These are phyloP conservation scores for Yponomeuta cagnagella DNA, from an alignment of 2,888 invertebrate species.

Conservation along the genomic window DNA sequence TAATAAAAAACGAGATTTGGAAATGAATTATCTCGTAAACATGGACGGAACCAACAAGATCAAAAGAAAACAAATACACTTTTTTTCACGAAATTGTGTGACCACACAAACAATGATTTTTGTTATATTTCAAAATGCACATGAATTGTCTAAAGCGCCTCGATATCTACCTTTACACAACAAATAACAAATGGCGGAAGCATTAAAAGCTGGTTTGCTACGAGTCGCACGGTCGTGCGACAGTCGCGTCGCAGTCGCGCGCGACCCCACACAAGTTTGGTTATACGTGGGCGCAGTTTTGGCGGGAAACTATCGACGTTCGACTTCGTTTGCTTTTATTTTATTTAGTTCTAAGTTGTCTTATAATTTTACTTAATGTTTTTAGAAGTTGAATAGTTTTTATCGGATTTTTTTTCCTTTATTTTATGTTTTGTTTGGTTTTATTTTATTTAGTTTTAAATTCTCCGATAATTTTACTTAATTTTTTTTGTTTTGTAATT, in stretches of 20 bases:
- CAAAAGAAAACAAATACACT: neutral
- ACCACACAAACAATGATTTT: neutral
- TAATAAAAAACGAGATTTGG: neutral
- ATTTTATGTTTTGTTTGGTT: slow-evolving; percentile 14
- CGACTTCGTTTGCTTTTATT: slow-evolving; percentile 28
- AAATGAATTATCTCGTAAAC: neutral
- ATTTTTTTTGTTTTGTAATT: too few species aligned
- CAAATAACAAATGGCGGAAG: neutral
- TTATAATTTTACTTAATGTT: slow-evolving; percentile 21
- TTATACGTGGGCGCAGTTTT: slow-evolving; percentile 74
- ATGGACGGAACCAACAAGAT: neutral
- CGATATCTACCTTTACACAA: neutral
- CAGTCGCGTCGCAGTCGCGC: slow-evolving; percentile 14
- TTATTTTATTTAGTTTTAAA: neutral
- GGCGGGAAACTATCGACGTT: slow-evolving; percentile 60
- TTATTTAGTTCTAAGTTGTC: slow-evolving; percentile 23
- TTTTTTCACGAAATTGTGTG: neutral
- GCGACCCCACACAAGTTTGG: slow-evolving; percentile 69
- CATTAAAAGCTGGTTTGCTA: neutral
- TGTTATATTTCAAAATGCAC: neutral
- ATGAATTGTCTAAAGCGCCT: neutral
- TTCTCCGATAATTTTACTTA: too few species aligned
- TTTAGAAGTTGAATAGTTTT: slow-evolving; percentile 20
- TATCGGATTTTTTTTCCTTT: slow-evolving; percentile 18
- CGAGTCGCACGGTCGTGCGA: neutral